Conservation (phyloP, 2,797 vertebrate genomes). For the Tadarida brasiliensis region DNA sequence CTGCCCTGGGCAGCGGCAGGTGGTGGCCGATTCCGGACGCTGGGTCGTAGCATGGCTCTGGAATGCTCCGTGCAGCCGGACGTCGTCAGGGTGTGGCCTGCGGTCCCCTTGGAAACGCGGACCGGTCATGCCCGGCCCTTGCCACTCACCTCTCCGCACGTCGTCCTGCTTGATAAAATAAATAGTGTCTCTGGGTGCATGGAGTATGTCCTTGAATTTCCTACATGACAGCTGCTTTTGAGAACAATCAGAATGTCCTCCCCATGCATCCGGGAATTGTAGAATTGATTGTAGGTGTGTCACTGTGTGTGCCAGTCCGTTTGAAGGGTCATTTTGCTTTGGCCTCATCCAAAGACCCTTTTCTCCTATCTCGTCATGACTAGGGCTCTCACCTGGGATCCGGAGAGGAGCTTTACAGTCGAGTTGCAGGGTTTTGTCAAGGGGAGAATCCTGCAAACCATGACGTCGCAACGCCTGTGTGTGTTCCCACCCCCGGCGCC, state of each 20-base stretch:
- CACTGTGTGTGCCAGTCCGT: no score
- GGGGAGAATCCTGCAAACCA: no score
- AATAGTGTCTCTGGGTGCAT: conserved; percentile 83
- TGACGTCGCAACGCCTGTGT: no score
- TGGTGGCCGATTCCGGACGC: conserved; percentile 48
- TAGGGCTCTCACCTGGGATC: background rate
- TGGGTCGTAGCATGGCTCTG: conserved; percentile 58
- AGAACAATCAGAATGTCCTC: no score
- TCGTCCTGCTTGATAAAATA: conserved; percentile 86
- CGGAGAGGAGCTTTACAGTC: background rate
- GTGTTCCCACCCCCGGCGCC: no score
- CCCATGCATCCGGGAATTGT: no score
- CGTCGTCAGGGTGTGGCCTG: conserved; percentile 70
- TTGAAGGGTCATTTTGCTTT: background rate
- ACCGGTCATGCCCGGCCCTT: conserved; percentile 79
- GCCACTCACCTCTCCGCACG: conserved; percentile 78
- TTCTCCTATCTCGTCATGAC: background rate
- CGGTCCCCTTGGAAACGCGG: conserved; percentile 71
- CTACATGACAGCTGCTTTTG: no score
- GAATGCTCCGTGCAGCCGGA: conserved; percentile 65
- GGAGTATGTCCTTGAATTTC: conserved; percentile 37
- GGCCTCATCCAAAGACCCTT: background rate
- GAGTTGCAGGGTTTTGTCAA: no score
- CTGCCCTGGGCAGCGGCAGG: background rate
- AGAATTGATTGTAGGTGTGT: no score